These are phyloP conservation scores for Bemisia tabaci DNA, from an alignment of 1,140 invertebrate genomes.

Conservation along the genomic window DNA sequence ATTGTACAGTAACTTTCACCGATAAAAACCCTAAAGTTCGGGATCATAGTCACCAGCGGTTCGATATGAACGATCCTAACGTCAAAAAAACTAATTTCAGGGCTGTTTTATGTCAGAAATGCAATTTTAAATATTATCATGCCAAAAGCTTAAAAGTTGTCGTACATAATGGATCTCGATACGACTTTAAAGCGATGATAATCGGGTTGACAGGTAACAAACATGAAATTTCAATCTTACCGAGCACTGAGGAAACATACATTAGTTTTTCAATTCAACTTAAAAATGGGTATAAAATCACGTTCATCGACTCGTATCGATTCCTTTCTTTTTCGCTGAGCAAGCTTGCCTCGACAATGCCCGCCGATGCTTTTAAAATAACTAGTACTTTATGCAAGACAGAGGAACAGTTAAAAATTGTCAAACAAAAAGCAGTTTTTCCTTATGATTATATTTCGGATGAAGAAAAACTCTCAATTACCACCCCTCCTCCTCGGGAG, in stretches of 20 bases:
- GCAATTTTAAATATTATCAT: neutral
- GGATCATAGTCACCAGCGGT: neutral
- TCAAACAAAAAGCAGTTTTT: neutral
- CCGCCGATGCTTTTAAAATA: neutral
- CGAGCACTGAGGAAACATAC: neutral
- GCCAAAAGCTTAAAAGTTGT: neutral
- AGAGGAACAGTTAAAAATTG: neutral
- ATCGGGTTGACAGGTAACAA: neutral
- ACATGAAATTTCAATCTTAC: neutral
- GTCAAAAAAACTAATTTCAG: too few relatives aligned
- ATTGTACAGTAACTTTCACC: neutral
- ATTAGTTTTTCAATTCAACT: neutral
- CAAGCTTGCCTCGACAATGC: neutral
- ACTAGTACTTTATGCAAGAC: neutral
- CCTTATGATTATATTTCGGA: neutral
- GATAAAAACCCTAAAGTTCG: neutral
- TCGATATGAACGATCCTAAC: neutral
- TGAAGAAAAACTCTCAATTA: neutral
- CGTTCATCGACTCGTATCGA: neutral
- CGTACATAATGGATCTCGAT: neutral
- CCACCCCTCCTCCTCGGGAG: neutral
- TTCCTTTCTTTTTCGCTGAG: neutral
- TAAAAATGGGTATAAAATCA: neutral
- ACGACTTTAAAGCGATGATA: neutral
- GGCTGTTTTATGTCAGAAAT: neutral